Conservation (phyloP, 2,113 vertebrate genomes). For the Protobothrops flavoviridis region DNA sequence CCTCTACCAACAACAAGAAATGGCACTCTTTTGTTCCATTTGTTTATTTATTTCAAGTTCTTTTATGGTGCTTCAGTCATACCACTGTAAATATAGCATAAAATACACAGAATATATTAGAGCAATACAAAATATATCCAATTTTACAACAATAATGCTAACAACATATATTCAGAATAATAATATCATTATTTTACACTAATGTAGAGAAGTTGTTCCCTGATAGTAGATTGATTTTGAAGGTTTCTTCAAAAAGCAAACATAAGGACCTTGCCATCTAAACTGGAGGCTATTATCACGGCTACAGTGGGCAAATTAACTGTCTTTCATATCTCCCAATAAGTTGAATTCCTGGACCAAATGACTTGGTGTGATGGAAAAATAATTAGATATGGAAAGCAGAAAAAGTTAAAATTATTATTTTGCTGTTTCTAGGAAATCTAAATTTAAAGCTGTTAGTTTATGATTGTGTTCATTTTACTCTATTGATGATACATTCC, state of each 20-base stretch:
- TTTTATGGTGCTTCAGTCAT: background rate
- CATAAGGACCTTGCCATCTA: background rate
- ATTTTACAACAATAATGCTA: background rate
- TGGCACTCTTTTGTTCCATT: background rate
- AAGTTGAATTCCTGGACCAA: background rate
- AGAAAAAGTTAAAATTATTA: background rate
- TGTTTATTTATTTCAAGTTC: background rate
- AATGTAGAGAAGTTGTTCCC: background rate
- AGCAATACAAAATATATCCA: background rate
- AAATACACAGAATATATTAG: background rate
- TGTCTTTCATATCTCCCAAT: background rate
- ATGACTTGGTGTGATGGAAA: background rate
- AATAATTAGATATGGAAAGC: background rate
- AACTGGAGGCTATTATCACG: background rate
- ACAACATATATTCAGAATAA: background rate
- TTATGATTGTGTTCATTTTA: no score
- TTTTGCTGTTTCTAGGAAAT: background rate
- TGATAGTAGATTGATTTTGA: background rate
- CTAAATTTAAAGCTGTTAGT: no score
- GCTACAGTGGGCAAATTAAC: background rate
- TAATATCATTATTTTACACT: background rate
- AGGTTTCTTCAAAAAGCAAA: background rate
- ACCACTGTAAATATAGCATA: background rate
- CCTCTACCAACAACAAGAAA: background rate
- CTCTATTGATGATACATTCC: no score